Evolutionary conservation across 2,797 vertebrate species (phyloP).

Genomic region (Falco novaeseelandiae): DNA sequence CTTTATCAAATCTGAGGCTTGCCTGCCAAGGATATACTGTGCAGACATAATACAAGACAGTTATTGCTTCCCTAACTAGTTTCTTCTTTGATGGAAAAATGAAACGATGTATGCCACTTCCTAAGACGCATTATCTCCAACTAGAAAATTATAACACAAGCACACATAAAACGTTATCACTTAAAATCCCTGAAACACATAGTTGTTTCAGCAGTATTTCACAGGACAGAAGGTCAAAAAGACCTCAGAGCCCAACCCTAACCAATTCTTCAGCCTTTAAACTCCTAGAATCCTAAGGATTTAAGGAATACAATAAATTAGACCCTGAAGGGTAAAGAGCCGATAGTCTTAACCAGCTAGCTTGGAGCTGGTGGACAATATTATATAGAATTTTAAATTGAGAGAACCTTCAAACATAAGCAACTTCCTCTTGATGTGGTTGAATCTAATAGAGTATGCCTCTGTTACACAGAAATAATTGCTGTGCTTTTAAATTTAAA

Average conservation of each 20-base stretch:
- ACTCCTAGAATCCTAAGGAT: not conserved
- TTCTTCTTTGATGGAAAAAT: not conserved
- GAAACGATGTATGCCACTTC: not conserved
- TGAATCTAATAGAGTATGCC: not conserved
- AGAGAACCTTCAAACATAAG: not conserved
- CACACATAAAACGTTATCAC: not conserved
- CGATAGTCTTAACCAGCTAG: not conserved
- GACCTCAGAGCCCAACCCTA: not conserved
- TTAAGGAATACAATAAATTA: not conserved
- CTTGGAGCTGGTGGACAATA: not conserved
- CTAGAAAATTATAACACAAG: not conserved
- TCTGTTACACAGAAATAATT: not conserved
- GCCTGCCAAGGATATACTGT: not conserved
- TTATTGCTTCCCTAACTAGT: not conserved
- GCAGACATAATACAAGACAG: not conserved
- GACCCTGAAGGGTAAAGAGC: not conserved
- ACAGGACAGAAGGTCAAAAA: not conserved
- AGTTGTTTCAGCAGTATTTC: not conserved
- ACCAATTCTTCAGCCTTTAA: not conserved
- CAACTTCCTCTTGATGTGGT: not conserved
- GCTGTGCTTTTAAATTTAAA: not conserved
- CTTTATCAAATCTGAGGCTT: not conserved
- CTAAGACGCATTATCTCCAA: not conserved
- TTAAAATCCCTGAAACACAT: not conserved
- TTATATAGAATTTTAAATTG: not conserved